A percentile compares a stretch with the other conserved stretches of the same genome.
Conservation (phyloP, 92 coral and sea anemone genomes). For the Phenganax marumi region DNA sequence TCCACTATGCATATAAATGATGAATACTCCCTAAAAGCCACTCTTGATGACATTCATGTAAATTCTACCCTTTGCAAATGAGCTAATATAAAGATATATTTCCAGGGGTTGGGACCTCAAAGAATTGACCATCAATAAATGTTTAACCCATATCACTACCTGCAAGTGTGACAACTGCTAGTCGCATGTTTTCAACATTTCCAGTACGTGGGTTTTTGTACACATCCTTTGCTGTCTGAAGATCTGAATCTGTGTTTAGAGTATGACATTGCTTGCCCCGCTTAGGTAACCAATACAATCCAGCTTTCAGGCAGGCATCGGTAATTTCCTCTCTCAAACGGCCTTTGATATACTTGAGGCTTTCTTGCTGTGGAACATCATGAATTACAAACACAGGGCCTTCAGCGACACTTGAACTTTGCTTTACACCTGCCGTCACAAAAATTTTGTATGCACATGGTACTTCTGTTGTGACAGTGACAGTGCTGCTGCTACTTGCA, state of each 20-base stretch:
- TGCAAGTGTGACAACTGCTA: slow-evolving; percentile 1
- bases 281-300: slow-evolving; percentile 47
- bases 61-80: too few relatives aligned
- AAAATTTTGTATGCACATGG: background rate
- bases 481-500: background rate
- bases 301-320: slow-evolving; percentile 48
- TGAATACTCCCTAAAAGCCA: background rate
- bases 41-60: too few relatives aligned
- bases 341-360: slow-evolving; percentile 14
- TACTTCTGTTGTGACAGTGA: background rate
- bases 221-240: slow-evolving; percentile 12
- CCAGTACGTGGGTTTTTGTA: background rate
- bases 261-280: slow-evolving; percentile 39
- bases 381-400: slow-evolving; percentile 43
- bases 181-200: background rate
- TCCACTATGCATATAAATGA: background rate
- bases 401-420: slow-evolving; percentile 40
- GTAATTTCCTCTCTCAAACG: slow-evolving; percentile 13
- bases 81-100: too few relatives aligned
- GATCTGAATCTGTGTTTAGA: background rate
- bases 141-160: background rate
- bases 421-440: slow-evolving; percentile 42
- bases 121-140: background rate
- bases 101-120: background rate
- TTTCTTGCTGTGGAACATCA: slow-evolving; percentile 23